Evolutionary conservation across 2,888 invertebrate species (phyloP), one percentile per base, ranked within the genome.

Genomic region (Empis livida): DNA sequence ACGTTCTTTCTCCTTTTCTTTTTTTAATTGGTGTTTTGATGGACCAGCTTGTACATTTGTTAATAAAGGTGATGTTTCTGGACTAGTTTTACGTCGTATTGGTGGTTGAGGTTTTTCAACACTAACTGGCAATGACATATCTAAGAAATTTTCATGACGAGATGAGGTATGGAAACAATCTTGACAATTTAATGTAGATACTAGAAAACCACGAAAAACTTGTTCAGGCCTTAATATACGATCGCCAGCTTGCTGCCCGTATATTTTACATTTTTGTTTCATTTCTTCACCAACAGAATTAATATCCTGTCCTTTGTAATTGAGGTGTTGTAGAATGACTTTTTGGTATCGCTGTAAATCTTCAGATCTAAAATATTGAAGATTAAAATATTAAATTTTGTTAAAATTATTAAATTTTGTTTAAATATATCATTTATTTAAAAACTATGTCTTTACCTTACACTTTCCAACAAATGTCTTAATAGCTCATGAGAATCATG

Each of bases 401-500:
- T n/a, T n/a, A n/a, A n/a, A n/a, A n/a, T n/a, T n/a, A n/a, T n/a
- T n/a, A n/a, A n/a, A n/a, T n/a, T n/a, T n/a, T n/a, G n/a, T n/a
- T n/a, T n/a, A n/a, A n/a, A n/a, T n/a, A n/a, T n/a, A n/a, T n/a
- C n/a, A n/a, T n/a, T n/a, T n/a, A n/a, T 43, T 40, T 6, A 10
- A 23, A 14, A 23, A 31, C 15, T 17, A 5, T 23, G 5, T 16
- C 3, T 46, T 43, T 51, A 81, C 67, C 86, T 79, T 54, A 95
- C 86, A 54, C 84, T 84, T 67, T 97, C 95, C 44, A 97, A 71
- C 42, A 97, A 71, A 70, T 91, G 90, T 46, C 96, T 73, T 15
- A 99, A 73, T 47, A 97, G 71, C 67, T 99, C 97, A 61, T 99
- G 97, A 0, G 96, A 83, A 65, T 99, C 97, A 61, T 99, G 97